These are phyloP conservation scores for Telmatochromis brichardi DNA, from an alignment of 2,113 vertebrate genomes.

Conservation along the genomic window DNA sequence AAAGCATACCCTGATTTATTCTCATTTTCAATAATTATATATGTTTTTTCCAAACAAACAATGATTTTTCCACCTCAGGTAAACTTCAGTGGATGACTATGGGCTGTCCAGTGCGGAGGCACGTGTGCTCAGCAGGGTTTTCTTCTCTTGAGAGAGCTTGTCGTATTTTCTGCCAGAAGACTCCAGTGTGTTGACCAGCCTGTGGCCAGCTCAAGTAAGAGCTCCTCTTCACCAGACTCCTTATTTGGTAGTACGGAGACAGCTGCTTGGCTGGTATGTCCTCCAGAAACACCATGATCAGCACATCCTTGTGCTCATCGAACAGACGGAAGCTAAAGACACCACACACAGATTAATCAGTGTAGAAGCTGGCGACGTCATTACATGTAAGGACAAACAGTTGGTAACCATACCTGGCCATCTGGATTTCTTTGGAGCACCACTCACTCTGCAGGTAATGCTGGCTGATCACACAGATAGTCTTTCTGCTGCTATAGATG, in stretches of 20 bases:
- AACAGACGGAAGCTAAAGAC: slow-evolving; percentile 48
- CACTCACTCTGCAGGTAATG: slow-evolving; percentile 69
- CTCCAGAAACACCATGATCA: no score
- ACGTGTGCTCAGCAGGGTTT: background rate
- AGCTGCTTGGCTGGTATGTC: no score
- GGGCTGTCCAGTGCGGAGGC: fast-evolving
- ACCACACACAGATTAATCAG: background rate
- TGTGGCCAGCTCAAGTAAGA: no score
- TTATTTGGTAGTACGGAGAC: background rate
- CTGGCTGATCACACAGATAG: slow-evolving; percentile 70
- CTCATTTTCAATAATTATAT: background rate
- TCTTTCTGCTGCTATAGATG: slow-evolving; percentile 73
- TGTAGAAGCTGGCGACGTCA: fast-evolving
- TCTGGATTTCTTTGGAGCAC: slow-evolving; percentile 75
- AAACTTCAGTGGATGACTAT: background rate
- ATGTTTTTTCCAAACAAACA: fast-evolving
- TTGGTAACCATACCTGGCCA: slow-evolving; percentile 52
- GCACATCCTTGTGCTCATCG: no score
- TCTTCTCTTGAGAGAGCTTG: fast-evolving
- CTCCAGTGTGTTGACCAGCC: background rate
- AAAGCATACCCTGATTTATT: background rate
- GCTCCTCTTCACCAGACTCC: background rate
- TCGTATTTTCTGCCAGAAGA: background rate
- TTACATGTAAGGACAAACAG: background rate
- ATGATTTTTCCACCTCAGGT: background rate